Percentiles rank a stretch among this genome's conserved stretches.
phyloP scores from a whole-genome alignment of 2,113 vertebrate species.

The Eretmochelys imbricata region DNA sequence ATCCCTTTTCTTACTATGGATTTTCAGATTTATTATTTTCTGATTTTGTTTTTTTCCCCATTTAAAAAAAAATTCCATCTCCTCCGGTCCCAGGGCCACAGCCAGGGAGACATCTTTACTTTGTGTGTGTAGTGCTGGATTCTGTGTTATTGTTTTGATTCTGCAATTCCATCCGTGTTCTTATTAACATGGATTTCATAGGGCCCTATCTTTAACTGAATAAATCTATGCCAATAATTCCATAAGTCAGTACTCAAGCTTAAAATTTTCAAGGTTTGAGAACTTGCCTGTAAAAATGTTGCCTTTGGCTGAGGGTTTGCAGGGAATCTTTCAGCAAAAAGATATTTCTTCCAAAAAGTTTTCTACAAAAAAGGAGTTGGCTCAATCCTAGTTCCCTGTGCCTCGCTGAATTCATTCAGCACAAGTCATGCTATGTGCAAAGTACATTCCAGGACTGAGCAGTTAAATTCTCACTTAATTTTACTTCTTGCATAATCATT shows the following conservation, averaged over 20 bases:
- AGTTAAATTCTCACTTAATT: not conserved
- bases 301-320: not conserved
- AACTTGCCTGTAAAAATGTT: not conserved
- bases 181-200: too few relatives aligned
- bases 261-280: not conserved
- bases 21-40: too few relatives aligned
- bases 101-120: too few relatives aligned
- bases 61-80: too few relatives aligned
- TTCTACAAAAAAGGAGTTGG: not conserved
- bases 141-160: not conserved
- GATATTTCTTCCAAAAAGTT: not conserved
- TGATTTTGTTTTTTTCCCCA: too few relatives aligned
- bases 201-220: not conserved
- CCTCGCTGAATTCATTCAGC: not conserved
- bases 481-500: not conserved
- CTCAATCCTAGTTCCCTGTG: not conserved
- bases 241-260: not conserved
- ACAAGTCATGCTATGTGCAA: not conserved
- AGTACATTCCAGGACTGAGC: not conserved
- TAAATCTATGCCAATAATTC: not conserved
- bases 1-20: too few relatives aligned
- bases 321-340: not conserved
- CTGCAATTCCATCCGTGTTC: not conserved
- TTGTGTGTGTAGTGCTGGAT: not conserved
- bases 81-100: too few relatives aligned